Evolutionary conservation across 2,888 invertebrate genomes (phyloP).

Genomic region (Dusona sp.): DNA sequence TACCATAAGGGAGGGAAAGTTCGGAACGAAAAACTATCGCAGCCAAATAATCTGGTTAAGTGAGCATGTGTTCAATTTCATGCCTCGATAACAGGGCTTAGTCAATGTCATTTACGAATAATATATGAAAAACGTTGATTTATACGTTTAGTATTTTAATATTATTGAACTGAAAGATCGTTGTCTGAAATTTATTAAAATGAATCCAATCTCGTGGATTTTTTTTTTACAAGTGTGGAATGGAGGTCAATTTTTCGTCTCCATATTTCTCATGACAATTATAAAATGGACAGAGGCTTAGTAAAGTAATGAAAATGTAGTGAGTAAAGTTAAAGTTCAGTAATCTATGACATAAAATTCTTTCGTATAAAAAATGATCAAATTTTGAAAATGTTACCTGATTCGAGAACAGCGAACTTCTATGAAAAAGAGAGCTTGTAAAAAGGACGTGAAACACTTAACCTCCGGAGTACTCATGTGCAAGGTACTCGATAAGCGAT

Average conservation of each 20-base stretch:
- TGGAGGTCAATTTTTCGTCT: not conserved
- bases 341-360: not conserved
- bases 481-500: constrained; percentile 11
- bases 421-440: not conserved
- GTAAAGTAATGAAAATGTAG: not conserved
- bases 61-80: constrained; percentile 43
- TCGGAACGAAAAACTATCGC: constrained; percentile 25
- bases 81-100: constrained; percentile 25
- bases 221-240: not conserved
- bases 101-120: constrained; percentile 1
- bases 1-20: constrained; percentile 1
- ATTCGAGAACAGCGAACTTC: not conserved
- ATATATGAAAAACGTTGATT: not conserved
- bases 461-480: not conserved
- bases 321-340: not conserved
- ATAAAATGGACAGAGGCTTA: not conserved
- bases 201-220: not conserved
- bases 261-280: not conserved
- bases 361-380: not conserved
- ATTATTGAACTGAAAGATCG: not conserved
- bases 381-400: not conserved
- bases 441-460: not conserved
- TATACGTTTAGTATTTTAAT: not conserved
- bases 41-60: constrained; percentile 20
- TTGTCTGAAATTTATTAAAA: not conserved